Evolutionary conservation across 2,797 vertebrate genomes (phyloP).

Genomic region (Malurus leucopterus): DNA sequence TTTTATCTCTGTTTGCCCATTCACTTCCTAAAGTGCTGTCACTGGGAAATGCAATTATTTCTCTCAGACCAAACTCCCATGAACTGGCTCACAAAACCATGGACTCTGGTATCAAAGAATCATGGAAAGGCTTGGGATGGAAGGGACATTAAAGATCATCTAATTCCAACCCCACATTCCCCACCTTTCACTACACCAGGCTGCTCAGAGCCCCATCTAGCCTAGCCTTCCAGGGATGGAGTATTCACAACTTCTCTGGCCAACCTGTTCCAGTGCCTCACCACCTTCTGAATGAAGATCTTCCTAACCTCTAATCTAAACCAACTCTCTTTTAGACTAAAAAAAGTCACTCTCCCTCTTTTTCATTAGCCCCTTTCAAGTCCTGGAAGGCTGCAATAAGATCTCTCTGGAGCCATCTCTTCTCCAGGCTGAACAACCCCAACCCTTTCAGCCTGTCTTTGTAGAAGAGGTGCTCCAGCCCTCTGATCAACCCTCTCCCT

Average conservation of each 20-base stretch:
- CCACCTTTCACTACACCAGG: neutral
- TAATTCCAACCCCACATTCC: neutral
- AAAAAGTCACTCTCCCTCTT: neutral
- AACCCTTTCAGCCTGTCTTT: neutral
- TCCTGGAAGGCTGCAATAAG: neutral
- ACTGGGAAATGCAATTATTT: neutral
- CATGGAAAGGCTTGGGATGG: neutral
- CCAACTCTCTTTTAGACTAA: neutral
- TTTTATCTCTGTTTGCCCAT: neutral
- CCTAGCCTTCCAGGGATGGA: neutral
- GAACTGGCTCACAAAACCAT: neutral
- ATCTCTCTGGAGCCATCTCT: neutral
- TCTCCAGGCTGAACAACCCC: neutral
- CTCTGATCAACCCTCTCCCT: neutral
- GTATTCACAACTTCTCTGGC: neutral
- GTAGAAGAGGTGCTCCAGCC: neutral
- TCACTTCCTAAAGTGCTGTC: neutral
- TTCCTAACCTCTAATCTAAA: neutral
- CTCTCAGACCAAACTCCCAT: neutral
- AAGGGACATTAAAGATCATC: neutral
- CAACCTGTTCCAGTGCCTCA: neutral
- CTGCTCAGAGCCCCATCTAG: neutral
- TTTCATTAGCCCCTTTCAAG: neutral
- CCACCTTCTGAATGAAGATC: neutral
- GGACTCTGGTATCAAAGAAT: neutral